phyloP scores from a whole-genome alignment of 1,140 invertebrate species.

The Planococcus citri region DNA sequence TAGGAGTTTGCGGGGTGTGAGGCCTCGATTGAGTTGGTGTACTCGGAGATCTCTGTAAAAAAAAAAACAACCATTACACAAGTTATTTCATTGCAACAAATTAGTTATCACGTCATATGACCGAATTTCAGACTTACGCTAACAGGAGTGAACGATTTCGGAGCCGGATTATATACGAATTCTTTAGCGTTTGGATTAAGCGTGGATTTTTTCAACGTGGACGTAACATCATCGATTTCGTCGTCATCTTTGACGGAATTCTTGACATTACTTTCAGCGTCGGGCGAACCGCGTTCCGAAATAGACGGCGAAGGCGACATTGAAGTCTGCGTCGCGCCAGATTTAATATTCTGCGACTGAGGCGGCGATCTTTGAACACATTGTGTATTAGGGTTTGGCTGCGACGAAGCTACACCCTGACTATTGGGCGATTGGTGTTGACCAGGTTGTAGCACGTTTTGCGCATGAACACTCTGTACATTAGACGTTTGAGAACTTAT shows the following conservation, averaged over 20 bases:
- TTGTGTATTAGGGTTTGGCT: constrained; percentile 6
- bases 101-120: constrained; percentile 23
- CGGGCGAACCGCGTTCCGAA: neutral
- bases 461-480: constrained; percentile 30
- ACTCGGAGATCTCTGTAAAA: constrained; percentile 45
- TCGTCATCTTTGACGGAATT: constrained; percentile 26
- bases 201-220: constrained; percentile 58
- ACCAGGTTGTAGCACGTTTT: neutral
- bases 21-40: constrained; percentile 55
- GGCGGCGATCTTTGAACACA: constrained; percentile 27
- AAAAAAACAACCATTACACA: neutral
- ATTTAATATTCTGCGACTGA: constrained; percentile 24
- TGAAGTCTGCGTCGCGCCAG: constrained; percentile 24
- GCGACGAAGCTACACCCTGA: constrained; percentile 22
- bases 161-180: constrained; percentile 67
- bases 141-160: constrained; percentile 73
- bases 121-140: constrained; percentile 33
- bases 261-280: constrained; percentile 22
- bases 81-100: too few species aligned
- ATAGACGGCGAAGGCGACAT: neutral
- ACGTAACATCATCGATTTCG: constrained; percentile 42
- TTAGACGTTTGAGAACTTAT: constrained; percentile 29
- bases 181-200: constrained; percentile 81
- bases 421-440: constrained; percentile 28
- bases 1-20: constrained; percentile 73